Base-by-base conservation (phyloP, 1,140 invertebrate species). In the Ips typographus region DNA sequence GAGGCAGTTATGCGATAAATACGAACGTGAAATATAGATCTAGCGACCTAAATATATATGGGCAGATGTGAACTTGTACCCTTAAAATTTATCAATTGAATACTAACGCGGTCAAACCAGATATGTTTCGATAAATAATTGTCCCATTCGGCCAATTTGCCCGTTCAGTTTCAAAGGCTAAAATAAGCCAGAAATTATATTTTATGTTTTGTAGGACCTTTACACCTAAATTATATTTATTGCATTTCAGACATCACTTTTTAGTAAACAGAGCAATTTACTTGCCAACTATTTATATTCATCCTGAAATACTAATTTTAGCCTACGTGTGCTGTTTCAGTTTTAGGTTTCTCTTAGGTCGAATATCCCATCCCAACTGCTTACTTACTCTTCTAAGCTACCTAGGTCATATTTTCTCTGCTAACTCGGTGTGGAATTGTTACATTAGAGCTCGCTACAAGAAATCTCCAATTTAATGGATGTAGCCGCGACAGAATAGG, bases 21-120 rank as follows among this genome's bases (percentile, higher is more conserved):
- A 75, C 65, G 67, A 74, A 75, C 70, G 71, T 75, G 74, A 75
- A 72, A 75, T 74, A 74, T 74, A 74, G 72, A 71, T 73, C 65
- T 69, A 65, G 47, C 71, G 65, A 72, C 73, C 71, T 64, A 72
- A 68, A 74, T 71, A 62, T 70, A 64, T 71, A 72, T 70, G 69
- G 66, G 71, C 71, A 74, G 71, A 70, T 74, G 73, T 68, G 68
- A 68, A 72, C 65, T 74, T 72, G 66, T 60, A 71, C 71, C 71
- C 71, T 72, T 74, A 71, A 74, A 68, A 74, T 74, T 74, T 72
- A 71, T 71, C 73, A 72, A 71, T 71, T 72, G 64, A 68, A 64
- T 69, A 60, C 59, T 61, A 63, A 58, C 49, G 42, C 57, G 60
- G 59, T 56, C 68, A 64, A 70, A 70, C 64, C 62, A 64, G 68